A percentile compares a stretch with the other conserved stretches of the same genome.
Evolutionary conservation across 1,140 invertebrate species (phyloP).

Genomic region (Nasonia vitripennis): DNA sequence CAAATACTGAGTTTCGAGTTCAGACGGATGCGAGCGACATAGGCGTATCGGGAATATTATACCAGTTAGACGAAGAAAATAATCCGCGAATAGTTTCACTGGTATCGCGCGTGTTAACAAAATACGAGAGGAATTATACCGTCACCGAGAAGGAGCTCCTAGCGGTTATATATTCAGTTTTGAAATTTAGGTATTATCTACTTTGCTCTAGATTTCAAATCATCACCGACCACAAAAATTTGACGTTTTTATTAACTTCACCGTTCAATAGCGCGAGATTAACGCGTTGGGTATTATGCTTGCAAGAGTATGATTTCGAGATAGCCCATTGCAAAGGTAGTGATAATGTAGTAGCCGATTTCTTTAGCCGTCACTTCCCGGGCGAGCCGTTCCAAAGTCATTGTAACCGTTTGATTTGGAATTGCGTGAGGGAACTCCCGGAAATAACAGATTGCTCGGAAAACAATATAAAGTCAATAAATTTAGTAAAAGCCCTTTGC

Average conservation of each 20-base stretch:
- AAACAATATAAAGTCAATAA: background rate
- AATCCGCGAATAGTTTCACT: background rate
- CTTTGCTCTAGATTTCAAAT: background rate
- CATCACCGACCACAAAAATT: constrained; percentile 6
- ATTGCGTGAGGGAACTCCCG: constrained; percentile 66
- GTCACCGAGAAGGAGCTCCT: background rate
- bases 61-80: constrained; percentile 29
- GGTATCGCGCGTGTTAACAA: background rate
- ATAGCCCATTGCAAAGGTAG: background rate
- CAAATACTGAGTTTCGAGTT: constrained; percentile 33
- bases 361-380: background rate
- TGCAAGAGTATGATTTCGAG: constrained; percentile 42
- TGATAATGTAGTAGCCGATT: constrained; percentile 1
- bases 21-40: constrained; percentile 46
- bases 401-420: constrained; percentile 46
- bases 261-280: background rate
- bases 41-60: constrained; percentile 44
- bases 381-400: background rate
- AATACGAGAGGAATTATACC: background rate
- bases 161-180: background rate
- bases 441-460: constrained; percentile 26
- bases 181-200: background rate
- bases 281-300: constrained; percentile 3
- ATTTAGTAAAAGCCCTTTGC: background rate
- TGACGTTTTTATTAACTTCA: constrained; percentile 27